These are phyloP conservation scores for Mormyrus hasselquistii DNA, from an alignment of 2,797 vertebrate species.

Conservation along the genomic window DNA sequence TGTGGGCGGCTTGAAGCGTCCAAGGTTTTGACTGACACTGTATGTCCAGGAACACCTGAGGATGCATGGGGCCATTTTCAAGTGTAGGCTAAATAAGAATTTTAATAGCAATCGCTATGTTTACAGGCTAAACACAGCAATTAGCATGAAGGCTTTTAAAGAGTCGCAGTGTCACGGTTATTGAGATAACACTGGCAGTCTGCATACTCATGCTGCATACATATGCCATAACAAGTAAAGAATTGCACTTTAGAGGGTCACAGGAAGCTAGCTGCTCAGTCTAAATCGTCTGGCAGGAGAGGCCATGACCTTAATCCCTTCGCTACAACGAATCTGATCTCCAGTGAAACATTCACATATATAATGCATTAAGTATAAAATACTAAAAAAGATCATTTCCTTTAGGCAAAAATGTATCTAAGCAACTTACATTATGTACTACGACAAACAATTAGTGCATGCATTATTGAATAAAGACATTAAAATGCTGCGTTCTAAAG, in stretches of 20 bases:
- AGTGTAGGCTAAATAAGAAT: not conserved
- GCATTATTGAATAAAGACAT: not conserved
- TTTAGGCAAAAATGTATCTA: not conserved
- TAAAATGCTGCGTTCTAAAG: not conserved
- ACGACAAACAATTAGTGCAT: conserved; percentile 9
- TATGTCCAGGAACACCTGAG: not conserved
- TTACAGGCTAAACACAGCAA: not conserved
- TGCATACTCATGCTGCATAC: not conserved
- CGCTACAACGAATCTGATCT: not conserved
- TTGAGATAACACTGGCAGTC: not conserved
- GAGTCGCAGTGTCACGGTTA: not conserved
- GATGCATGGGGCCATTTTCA: not conserved
- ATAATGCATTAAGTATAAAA: not conserved
- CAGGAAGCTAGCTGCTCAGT: not conserved
- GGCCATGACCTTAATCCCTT: not conserved
- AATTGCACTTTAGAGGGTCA: not conserved
- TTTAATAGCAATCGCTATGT: not conserved
- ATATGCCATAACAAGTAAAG: not conserved
- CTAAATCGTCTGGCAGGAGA: not conserved
- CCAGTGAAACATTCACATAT: not conserved
- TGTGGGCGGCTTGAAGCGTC: not conserved
- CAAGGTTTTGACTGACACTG: not conserved
- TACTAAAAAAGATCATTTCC: not conserved
- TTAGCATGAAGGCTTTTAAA: not conserved
- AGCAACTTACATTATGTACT: not conserved